These are phyloP conservation scores for Hydraecia micacea DNA, from an alignment of 2,888 invertebrate species.

Conservation along the genomic window DNA sequence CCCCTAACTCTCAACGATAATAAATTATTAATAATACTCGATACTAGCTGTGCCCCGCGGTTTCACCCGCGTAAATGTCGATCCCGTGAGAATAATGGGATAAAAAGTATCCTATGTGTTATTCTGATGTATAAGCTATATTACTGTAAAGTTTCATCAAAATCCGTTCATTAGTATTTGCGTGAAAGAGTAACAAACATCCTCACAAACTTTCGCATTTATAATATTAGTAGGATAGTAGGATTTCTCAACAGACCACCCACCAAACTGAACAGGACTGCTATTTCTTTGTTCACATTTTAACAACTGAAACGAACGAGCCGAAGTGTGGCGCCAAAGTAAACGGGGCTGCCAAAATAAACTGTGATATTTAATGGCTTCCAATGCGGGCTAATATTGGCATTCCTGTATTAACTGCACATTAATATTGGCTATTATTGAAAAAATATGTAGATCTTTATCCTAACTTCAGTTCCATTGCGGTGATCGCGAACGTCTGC, in stretches of 20 bases:
- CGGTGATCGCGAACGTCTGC: not conserved
- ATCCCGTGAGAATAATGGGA: no score
- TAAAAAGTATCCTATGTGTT: no score
- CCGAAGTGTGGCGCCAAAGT: slow-evolving; percentile 15
- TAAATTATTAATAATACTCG: no score
- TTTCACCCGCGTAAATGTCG: no score
- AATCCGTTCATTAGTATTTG: no score
- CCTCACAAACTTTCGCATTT: no score
- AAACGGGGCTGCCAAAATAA: slow-evolving; percentile 33
- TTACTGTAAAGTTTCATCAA: no score
- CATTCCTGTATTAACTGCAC: slow-evolving; percentile 21
- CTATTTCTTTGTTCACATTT: slow-evolving; percentile 8
- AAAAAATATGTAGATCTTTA: not conserved
- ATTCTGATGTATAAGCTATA: no score
- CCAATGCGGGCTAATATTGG: slow-evolving; percentile 9
- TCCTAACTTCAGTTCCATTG: not conserved
- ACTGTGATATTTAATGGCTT: slow-evolving; percentile 19
- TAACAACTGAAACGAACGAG: slow-evolving; percentile 5
- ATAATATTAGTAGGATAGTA: no score
- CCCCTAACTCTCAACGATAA: no score
- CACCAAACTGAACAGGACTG: not conserved
- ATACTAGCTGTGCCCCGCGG: no score
- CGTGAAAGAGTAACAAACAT: no score
- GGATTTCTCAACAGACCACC: not conserved
- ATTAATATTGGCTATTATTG: not conserved